These are phyloP conservation scores for Tragelaphus imberbis DNA, from an alignment of 2,113 vertebrate genomes.

Conservation along the genomic window DNA sequence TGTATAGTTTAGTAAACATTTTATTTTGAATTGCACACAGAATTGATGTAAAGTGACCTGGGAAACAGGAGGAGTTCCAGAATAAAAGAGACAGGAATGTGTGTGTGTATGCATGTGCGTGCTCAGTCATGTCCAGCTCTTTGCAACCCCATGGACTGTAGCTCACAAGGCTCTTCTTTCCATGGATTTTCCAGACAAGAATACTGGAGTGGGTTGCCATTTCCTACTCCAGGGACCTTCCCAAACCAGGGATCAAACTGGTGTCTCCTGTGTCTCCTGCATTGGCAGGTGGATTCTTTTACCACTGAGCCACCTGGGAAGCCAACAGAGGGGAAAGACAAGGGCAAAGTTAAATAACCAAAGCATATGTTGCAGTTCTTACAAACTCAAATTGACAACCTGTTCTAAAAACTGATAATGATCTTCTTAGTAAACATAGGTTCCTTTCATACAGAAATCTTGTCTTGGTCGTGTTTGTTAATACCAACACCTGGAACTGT, in stretches of 20 bases:
- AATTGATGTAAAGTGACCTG: neutral
- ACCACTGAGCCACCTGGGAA: neutral
- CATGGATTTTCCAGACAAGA: neutral
- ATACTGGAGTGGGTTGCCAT: neutral
- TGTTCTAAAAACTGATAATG: neutral
- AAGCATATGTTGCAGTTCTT: neutral
- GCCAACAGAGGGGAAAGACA: neutral
- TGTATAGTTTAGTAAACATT: neutral
- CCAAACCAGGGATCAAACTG: neutral
- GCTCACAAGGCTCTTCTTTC: neutral
- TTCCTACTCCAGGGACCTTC: neutral
- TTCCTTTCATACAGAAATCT: neutral
- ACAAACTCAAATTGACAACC: neutral
- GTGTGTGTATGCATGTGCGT: neutral
- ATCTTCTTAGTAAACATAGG: neutral
- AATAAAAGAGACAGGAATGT: neutral
- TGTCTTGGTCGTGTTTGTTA: neutral
- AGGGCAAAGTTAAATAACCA: neutral
- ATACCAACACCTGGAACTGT: neutral
- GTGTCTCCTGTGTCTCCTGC: neutral
- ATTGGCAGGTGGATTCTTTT: neutral
- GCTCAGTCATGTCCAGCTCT: neutral
- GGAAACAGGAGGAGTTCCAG: neutral
- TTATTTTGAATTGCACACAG: neutral
- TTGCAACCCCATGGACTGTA: neutral